A percentile compares a stretch with the other conserved stretches of the same genome.
These are phyloP conservation scores for Meloidogyne hapla DNA, from an alignment of 1,140 invertebrate genomes.

Conservation along the genomic window DNA sequence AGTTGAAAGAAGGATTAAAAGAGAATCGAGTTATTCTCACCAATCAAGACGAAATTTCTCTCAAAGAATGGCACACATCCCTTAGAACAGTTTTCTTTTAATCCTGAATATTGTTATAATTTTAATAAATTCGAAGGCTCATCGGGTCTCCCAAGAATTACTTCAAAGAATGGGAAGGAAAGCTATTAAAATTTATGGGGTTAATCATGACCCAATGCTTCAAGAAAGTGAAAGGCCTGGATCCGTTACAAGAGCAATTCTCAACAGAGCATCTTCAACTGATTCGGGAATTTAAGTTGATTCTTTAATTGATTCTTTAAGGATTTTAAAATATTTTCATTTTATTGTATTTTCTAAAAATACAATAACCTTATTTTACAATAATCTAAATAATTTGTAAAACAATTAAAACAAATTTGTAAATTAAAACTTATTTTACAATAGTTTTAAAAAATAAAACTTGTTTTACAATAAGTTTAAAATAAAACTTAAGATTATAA, in stretches of 20 bases:
- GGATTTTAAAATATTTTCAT: background rate
- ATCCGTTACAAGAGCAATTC: constrained; percentile 59
- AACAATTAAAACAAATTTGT: too few relatives aligned
- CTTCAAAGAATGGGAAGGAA: constrained; percentile 90
- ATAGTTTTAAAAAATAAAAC: background rate
- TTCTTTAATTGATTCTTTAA: too few relatives aligned
- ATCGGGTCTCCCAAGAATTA: constrained; percentile 86
- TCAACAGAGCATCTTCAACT: constrained; percentile 59
- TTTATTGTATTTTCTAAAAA: background rate
- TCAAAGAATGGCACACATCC: constrained; percentile 89
- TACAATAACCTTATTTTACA: too few relatives aligned
- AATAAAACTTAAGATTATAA: too few relatives aligned
- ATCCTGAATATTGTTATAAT: background rate
- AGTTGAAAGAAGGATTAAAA: constrained; percentile 73
- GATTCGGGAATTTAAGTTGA: constrained; percentile 56
- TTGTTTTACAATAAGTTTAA: too few relatives aligned
- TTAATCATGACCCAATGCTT: constrained; percentile 66
- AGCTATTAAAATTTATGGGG: constrained; percentile 92
- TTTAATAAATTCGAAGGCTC: constrained; percentile 69
- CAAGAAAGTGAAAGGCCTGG: constrained; percentile 56
- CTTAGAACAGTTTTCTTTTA: constrained; percentile 70
- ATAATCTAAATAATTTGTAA: too few relatives aligned
- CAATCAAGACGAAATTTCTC: constrained; percentile 71
- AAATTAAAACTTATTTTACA: too few relatives aligned
- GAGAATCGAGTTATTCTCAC: constrained; percentile 83